Evolutionary conservation across 2,888 invertebrate genomes (phyloP).

Genomic region (Acleris literana): DNA sequence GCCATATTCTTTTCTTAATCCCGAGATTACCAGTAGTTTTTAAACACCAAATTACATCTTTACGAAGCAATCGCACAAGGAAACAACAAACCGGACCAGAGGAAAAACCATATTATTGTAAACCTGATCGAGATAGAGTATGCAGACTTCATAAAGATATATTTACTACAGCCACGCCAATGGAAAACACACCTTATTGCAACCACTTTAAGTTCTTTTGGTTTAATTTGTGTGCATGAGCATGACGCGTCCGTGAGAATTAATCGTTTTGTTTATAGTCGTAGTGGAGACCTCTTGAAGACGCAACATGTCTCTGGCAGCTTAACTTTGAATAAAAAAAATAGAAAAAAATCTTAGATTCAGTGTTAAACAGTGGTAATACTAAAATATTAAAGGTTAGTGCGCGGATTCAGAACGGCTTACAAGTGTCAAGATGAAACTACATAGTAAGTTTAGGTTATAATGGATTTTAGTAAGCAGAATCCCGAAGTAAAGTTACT

Average conservation of each 20-base stretch:
- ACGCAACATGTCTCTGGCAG: constrained; percentile 9
- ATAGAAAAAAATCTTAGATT: background rate
- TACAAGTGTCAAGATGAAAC: constrained; percentile 17
- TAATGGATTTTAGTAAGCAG: constrained; percentile 8
- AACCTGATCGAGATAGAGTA: constrained; percentile 26
- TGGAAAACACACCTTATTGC: constrained; percentile 9
- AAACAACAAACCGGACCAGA: constrained; percentile 48
- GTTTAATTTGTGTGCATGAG: background rate
- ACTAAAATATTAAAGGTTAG: background rate
- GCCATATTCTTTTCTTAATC: no score
- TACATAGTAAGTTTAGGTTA: constrained; percentile 32
- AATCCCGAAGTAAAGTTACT: constrained; percentile 8
- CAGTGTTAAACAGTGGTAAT: constrained; percentile 8
- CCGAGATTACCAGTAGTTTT: no score
- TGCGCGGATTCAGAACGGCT: background rate
- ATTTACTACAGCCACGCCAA: background rate
- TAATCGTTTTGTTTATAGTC: constrained; percentile 31
- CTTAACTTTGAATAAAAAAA: background rate
- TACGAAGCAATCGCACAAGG: constrained; percentile 31
- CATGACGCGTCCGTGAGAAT: constrained; percentile 28
- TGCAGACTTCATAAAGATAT: constrained; percentile 12
- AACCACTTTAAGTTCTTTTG: background rate
- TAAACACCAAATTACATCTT: background rate
- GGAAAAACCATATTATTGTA: constrained; percentile 49
- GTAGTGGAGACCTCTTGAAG: constrained; percentile 21